Evolutionary conservation across 2,888 invertebrate genomes (phyloP), one percentile per base, ranked within the genome.

Genomic region (Caradrina kadenii): DNA sequence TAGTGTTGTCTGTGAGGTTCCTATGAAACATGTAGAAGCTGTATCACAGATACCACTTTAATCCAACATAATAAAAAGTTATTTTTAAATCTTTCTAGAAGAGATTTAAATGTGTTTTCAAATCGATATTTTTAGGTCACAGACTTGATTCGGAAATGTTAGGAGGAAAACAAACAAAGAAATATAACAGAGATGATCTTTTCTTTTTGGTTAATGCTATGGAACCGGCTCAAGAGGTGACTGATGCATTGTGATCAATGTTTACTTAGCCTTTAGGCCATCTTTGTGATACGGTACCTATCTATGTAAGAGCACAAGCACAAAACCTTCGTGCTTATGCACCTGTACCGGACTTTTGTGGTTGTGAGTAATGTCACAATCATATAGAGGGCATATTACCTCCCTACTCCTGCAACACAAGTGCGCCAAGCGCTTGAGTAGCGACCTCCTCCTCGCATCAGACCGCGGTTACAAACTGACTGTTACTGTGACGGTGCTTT

Each of bases 101-200:
- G n/a, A 69, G 63, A 74, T 82, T 63, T 65, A n/a, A n/a, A 80
- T 82, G 52, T 70, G 66, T 67, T 75, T 75, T 82, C 70, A 61
- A 71, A 77, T 77, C 63, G 60, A 76, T 74, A 80, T 77, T 77
- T 80, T 26, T 74, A 81, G 82, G 75, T 73, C 80, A 71, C 68
- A 69, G 73, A 76, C 49, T 72, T 68, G 59, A 53, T 58, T 42
- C 48, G 56, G 45, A 50, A 63, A 80, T 68, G 76, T 63, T 66
- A 50, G n/a, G 42, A 78, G 79, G 79, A 79, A 79, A 79, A 80
- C 63, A 60, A 76, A 79, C 56, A 66, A 45, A 59, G 55, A 66
- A 69, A 69, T 52, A 49, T 26, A 19, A 5, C 19, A 19, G 19
- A 42, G 11, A 15, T 49, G 15, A 50, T 11, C 13, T 35, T 31